Evolutionary conservation across 2,888 invertebrate genomes (phyloP), one percentile per base, ranked within the genome.

Genomic region (Acleris laterana): DNA sequence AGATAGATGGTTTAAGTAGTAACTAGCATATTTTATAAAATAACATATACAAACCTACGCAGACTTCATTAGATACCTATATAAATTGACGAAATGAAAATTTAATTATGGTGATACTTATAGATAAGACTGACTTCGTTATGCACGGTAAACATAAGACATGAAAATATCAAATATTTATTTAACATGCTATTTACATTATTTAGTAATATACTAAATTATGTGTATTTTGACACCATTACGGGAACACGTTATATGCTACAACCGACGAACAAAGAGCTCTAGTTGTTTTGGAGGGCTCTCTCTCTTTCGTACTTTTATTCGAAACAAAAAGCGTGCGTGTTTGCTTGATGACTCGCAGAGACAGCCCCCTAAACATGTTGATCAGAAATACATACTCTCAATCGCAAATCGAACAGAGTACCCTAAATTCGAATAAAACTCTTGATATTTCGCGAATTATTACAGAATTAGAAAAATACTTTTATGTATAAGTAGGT

Each of bases 201-300:
- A 88, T 90, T 91, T 91, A 91, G 89, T 91, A 90, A 91, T 90
- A 88, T 90, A 92, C 91, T 91, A 91, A 90, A 90, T 89, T 88
- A 89, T 89, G 84, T 87, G 80, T 87, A 84, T 80, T 77, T 84
- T 84, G 85, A 82, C 87, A 87, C 83, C 79, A 71, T 85, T 84
- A 87, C 84, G 85, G 83, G 82, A 84, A 80, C 75, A 74, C 79
- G 75, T 77, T 76, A 71, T 55, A 77, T 71, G 75, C 72, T 73
- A 78, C 74, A 70, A 68, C 58, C 32, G 55, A 59, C 66, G 32
- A 63, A 58, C 44, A 53, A 46, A 68, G 51, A 66, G 70, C 68
- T 60, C 50, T 32, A 63, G 52, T 44, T 44, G 53, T 13, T 44
- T 49, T 65, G 62, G 55, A 56, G 62, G 63, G 61, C 50, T 63